Conservation (phyloP, 2,113 vertebrate genomes). For the Cyanoderma ruficeps region DNA sequence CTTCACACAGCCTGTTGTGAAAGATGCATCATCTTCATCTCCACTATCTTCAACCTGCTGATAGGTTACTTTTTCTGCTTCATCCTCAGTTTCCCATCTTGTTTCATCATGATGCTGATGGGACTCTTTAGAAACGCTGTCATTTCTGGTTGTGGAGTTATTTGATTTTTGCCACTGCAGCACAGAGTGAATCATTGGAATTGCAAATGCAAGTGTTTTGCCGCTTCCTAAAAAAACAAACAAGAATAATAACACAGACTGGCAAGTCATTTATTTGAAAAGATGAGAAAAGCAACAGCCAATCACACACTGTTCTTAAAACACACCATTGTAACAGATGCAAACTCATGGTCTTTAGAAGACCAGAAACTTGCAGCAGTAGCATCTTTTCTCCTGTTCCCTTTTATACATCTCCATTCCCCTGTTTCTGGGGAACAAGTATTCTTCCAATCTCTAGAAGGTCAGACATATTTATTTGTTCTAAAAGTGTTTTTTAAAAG, state of each 20-base stretch:
- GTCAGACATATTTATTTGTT: constrained; percentile 4
- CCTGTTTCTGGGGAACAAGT: neutral
- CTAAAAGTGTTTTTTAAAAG: constrained; percentile 6
- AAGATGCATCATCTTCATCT: constrained; percentile 26
- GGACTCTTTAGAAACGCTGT: neutral
- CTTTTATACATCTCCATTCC: neutral
- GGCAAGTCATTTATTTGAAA: constrained; percentile 16
- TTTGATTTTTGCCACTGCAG: constrained; percentile 83
- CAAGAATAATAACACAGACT: neutral
- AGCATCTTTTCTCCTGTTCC: neutral
- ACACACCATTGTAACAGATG: neutral
- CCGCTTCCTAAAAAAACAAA: constrained; percentile 84
- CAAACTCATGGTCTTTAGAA: neutral
- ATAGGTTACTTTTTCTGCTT: constrained; percentile 3
- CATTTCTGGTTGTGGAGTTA: constrained; percentile 5
- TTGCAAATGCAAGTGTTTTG: constrained; percentile 94
- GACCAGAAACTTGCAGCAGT: neutral
- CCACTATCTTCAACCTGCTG: neutral
- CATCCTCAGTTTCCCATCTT: constrained; percentile 12
- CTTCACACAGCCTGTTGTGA: constrained; percentile 53
- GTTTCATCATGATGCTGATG: neutral
- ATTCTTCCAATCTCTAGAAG: neutral
- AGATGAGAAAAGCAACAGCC: neutral
- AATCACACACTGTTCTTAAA: neutral
- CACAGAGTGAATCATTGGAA: constrained; percentile 93